Conservation (phyloP, 2,113 vertebrate species). For the Onychostoma macrolepis region DNA sequence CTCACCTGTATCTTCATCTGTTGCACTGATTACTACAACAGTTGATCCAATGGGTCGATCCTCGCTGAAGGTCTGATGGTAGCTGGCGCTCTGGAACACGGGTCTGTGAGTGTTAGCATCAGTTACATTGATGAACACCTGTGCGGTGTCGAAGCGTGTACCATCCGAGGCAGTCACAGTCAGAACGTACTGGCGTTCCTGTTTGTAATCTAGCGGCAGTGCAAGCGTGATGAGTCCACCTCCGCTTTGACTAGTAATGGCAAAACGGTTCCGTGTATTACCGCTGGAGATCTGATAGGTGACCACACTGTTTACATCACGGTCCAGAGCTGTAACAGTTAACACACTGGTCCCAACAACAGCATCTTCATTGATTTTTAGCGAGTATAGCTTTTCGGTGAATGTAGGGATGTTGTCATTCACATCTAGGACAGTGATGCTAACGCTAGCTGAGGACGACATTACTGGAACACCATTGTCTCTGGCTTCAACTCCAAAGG, state of each 20-base stretch:
- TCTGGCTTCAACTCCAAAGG: constrained; percentile 91
- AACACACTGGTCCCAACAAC: constrained; percentile 91
- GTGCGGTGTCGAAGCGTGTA: constrained; percentile 85
- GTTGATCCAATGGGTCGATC: constrained; percentile 88
- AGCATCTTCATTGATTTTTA: constrained; percentile 93
- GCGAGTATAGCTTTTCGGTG: constrained; percentile 87
- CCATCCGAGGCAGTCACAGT: constrained; percentile 92
- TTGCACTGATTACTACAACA: constrained; percentile 87
- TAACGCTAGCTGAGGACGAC: constrained; percentile 93
- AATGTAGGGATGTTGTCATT: constrained; percentile 94
- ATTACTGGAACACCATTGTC: constrained; percentile 86
- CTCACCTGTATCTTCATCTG: constrained; percentile 93
- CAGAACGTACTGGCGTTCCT: constrained; percentile 93
- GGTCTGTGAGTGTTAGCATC: constrained; percentile 97
- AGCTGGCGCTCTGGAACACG: constrained; percentile 92
- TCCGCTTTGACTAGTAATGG: constrained; percentile 95
- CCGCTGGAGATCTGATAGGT: constrained; percentile 97
- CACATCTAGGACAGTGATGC: constrained; percentile 91
- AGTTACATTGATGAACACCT: constrained; percentile 94
- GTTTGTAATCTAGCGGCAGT: constrained; percentile 94
- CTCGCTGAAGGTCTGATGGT: constrained; percentile 86
- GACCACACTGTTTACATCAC: constrained; percentile 92
- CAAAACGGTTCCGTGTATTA: constrained; percentile 95
- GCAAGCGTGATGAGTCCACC: constrained; percentile 92
- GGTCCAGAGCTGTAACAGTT: constrained; percentile 87